Base-by-base conservation (phyloP, 2,888 invertebrate genomes). In the Leptogaster cylindrica region DNA sequence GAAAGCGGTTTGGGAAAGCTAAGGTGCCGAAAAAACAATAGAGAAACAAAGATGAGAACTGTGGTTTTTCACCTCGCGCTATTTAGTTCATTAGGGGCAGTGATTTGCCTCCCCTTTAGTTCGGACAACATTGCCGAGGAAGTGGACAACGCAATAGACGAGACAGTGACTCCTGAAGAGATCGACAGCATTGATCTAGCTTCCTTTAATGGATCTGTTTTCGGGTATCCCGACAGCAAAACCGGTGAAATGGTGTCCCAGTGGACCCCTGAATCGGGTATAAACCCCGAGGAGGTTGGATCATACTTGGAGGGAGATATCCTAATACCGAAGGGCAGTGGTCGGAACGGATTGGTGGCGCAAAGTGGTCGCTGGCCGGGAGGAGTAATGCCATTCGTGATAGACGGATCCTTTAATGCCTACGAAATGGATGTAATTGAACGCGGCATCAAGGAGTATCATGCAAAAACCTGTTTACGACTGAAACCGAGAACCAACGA, bases 221-320 rank as follows among this genome's bases (percentile, higher is more conserved):
- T 79, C 73, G 84, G 84, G 20, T 67, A 74, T 6, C 86, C 86
- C 2, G 82, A 78, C 65, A 76, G 76, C 51, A 72, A 73, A 70
- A 75, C 81, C 77, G 89, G 89, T 0, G 78, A 80, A 14, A 82
- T 81, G 3, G 77, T 89, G 2, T 82, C 84, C 0, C 75, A 78
- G 6, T 89, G 89, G 88, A 82, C 83, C 16, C 84, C 84, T 66
- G 61, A 63, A n/a, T 27, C 50, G 7, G 41, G 41, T 0, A 81
- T 86, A 66, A 92, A 92, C 77, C 91, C 92, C 0, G 93, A 93
- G 77, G 93, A 93, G 76, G 79, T 89, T 76, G 91, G 92, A 0
- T 86, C 84, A 55, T 92, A 92, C 74, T 84, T 86, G 0, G 89
- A 93, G 77, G 91, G 91, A 6, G 93, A 93, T 73, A 91, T 92